A percentile compares a stretch with the other conserved stretches of the same genome.
phyloP scores from a whole-genome alignment of 2,113 vertebrate species.

The Bagarius yarrelli region DNA sequence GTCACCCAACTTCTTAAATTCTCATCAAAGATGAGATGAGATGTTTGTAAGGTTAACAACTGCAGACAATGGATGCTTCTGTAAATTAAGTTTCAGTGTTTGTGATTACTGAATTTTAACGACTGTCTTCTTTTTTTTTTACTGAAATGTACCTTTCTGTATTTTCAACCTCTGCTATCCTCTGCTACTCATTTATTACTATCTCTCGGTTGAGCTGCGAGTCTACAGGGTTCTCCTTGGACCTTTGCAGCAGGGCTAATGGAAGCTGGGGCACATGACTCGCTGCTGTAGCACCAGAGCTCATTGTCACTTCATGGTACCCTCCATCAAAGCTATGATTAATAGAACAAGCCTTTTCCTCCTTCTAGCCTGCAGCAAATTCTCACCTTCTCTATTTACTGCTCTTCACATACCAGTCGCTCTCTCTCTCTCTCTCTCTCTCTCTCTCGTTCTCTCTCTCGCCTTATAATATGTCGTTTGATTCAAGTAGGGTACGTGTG shows the following conservation, averaged over 20 bases:
- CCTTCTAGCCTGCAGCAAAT: conserved; percentile 60
- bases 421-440: conserved; percentile 49
- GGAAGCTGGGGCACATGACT: conserved; percentile 33
- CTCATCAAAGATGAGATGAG: conserved; percentile 12
- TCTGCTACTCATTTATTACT: conserved; percentile 41
- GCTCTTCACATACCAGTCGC: conserved; percentile 56
- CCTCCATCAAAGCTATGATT: conserved; percentile 70
- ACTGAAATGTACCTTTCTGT: conserved; percentile 9
- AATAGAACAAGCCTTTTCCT: conserved; percentile 67
- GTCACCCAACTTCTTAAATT: conserved; percentile 28
- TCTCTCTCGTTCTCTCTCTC: conserved; percentile 37
- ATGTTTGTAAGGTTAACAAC: not conserved
- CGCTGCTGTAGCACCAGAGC: conserved; percentile 52
- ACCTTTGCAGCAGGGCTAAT: conserved; percentile 36
- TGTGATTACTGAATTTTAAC: conserved; percentile 10
- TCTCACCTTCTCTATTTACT: conserved; percentile 64
- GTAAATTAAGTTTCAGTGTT: conserved; percentile 5
- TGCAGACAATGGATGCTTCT: not conserved
- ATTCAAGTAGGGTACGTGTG: not conserved
- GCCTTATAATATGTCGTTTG: not conserved
- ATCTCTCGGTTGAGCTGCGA: conserved; percentile 38
- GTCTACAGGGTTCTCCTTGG: conserved; percentile 39
- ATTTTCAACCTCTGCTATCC: conserved; percentile 32
- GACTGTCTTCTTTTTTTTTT: conserved; percentile 17
- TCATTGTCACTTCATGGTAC: conserved; percentile 62